Conservation (phyloP, 2,888 invertebrate genomes). For the Nephrocerus scutellatus region DNA sequence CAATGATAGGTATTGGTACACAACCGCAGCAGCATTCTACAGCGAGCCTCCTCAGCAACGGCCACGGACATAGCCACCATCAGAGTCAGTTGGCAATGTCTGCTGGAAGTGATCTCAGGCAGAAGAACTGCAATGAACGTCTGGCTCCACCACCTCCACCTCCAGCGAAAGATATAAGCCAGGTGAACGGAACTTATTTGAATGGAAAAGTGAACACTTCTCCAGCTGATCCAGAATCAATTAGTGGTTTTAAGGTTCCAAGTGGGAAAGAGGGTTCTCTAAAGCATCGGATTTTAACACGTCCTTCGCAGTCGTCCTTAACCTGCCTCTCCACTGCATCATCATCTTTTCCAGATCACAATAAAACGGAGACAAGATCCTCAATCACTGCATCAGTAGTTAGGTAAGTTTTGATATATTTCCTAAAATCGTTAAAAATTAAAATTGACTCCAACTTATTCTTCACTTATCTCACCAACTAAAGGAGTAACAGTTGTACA, state of each 20-base stretch:
- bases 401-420: constrained; percentile 13
- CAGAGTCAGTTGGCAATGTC: not conserved
- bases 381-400: constrained; percentile 23
- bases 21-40: constrained; percentile 7
- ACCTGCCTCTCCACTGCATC: too few species aligned
- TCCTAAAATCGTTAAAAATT: not conserved
- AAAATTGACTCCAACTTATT: not conserved
- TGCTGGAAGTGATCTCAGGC: constrained; percentile 10
- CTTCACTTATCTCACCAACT: constrained; percentile 6
- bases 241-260: constrained; percentile 46
- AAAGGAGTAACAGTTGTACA: constrained; percentile 21
- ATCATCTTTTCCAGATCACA: too few species aligned
- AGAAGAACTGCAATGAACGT: not conserved
- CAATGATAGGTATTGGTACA: constrained; percentile 2
- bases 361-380: constrained; percentile 17
- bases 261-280: constrained; percentile 57
- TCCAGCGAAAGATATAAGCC: constrained; percentile 21
- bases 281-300: constrained; percentile 55
- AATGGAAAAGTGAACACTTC: constrained; percentile 31
- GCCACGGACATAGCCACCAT: constrained; percentile 7
- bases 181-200: constrained; percentile 26
- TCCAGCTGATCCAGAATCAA: constrained; percentile 23
- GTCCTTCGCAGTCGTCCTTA: constrained; percentile 52
- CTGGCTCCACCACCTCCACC: constrained; percentile 1
- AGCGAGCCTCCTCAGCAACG: constrained; percentile 9